Evolutionary conservation across 1,140 invertebrate genomes (phyloP), one percentile per base, ranked within the genome.

Genomic region (Zaprionus gabonicus): DNA sequence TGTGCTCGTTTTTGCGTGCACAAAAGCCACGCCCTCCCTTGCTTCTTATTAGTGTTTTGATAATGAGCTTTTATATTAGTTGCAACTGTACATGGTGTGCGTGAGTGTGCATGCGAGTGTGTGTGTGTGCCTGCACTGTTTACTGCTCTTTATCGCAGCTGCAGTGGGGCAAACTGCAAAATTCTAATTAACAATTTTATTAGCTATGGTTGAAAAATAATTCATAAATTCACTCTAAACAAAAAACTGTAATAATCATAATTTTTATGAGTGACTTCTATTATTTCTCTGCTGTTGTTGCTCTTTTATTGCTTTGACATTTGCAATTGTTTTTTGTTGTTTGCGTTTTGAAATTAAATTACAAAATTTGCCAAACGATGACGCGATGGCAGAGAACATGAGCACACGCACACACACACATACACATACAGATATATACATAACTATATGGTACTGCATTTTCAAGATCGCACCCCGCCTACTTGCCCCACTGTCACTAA

Each of bases 101-200:
- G 28, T 44, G 55, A 57, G 20, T 34, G 34, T 41, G 56, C 20
- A 20, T 20, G 3, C 27, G 57, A 23, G 46, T 23, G 55, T 71
- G 20, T 20, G 20, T 66, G 60, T 59, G 27, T 49, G 17, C 38
- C 13, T 71, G 67, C 51, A n/a, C 59, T 65, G 38, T 73, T 66
- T 72, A 71, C 56, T 71, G 36, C 67, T 27, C 53, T 76, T 76
- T 76, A 76, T 76, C 63, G 69, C 63, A 46, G 83, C 83, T 88
- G 83, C 67, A 17, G 25, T 4, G 53, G 49, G 34, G 41, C 55
- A 66, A 75, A 69, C 81, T 90, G 86, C 86, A 91, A 90, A 90
- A 90, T 85, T 90, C 86, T 83, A 90, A 90, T 90, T 90, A 90
- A 90, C 81, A 73, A 71, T 90, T 90, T 90, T 90, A 90, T 90